Evolutionary conservation across 2,888 invertebrate species (phyloP).

Genomic region (Polydrusus pterygomalis): DNA sequence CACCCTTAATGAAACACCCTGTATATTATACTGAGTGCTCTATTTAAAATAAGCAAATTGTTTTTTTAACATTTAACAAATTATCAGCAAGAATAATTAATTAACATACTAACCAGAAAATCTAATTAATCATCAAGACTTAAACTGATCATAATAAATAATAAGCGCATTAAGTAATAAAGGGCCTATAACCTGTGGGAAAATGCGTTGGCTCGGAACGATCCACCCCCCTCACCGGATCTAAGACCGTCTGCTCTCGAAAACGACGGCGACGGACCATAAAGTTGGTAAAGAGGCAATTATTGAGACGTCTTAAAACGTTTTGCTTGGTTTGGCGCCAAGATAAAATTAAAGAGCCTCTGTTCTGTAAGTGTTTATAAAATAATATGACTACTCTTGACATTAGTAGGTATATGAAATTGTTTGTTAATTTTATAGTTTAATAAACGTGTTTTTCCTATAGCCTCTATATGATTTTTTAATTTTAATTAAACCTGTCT

Average conservation of each 20-base stretch:
- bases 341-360: background rate
- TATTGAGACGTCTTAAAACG: background rate
- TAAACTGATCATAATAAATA: conserved; percentile 21
- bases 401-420: no score
- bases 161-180: conserved; percentile 15
- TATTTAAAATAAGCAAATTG: no score
- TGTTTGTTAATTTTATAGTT: no score
- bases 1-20: no score
- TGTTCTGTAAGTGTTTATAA: background rate
- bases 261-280: background rate
- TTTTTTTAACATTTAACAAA: no score
- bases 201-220: conserved; percentile 31
- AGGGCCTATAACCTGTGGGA: conserved; percentile 23
- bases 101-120: conserved; percentile 9
- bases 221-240: conserved; percentile 10
- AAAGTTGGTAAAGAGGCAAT: background rate
- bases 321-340: conserved; percentile 13
- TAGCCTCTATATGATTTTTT: no score
- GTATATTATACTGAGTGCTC: no score
- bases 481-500: no score
- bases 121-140: background rate
- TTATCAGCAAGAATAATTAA: no score
- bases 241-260: conserved; percentile 1
- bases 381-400: background rate
- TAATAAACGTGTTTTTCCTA: no score